Conservation (phyloP, 2,888 invertebrate genomes). For the Amphipoea lucens region DNA sequence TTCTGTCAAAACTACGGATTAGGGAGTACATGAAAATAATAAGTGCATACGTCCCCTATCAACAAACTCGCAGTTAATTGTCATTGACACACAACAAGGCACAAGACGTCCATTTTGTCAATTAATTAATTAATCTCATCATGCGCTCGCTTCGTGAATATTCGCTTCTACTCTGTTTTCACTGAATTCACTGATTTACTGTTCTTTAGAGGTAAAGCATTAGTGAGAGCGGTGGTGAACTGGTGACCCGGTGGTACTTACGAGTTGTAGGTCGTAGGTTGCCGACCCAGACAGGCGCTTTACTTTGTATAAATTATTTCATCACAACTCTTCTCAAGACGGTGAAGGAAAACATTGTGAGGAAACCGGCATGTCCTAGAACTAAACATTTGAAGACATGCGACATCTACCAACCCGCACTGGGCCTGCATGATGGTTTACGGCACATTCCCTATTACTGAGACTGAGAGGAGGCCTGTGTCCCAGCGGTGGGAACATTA, state of each 20-base stretch:
- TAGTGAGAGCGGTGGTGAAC: not conserved
- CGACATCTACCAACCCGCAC: not conserved
- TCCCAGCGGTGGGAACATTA: not conserved
- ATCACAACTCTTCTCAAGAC: not conserved
- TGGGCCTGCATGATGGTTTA: not conserved
- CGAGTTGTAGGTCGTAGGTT: not conserved
- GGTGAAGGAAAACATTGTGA: too few species aligned
- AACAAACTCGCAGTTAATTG: slow-evolving; percentile 43
- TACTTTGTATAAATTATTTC: not conserved
- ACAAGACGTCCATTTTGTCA: slow-evolving; percentile 58
- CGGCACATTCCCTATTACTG: too few species aligned
- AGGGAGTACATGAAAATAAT: not conserved
- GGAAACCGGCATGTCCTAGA: not conserved
- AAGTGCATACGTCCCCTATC: slow-evolving; percentile 26
- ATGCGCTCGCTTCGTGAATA: slow-evolving; percentile 52
- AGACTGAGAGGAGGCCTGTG: too few species aligned
- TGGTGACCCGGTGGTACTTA: not conserved
- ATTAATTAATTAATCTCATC: slow-evolving; percentile 63
- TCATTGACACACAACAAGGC: slow-evolving; percentile 51
- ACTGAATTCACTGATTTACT: slow-evolving; percentile 36
- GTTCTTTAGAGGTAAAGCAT: not conserved
- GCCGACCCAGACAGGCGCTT: not conserved
- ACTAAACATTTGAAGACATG: not conserved
- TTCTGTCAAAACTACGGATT: too few species aligned
- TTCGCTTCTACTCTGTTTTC: slow-evolving; percentile 30